Percentiles rank a stretch among this genome's conserved stretches.
Conservation (phyloP, 2,113 vertebrate species). For the Lutjanus erythropterus region DNA sequence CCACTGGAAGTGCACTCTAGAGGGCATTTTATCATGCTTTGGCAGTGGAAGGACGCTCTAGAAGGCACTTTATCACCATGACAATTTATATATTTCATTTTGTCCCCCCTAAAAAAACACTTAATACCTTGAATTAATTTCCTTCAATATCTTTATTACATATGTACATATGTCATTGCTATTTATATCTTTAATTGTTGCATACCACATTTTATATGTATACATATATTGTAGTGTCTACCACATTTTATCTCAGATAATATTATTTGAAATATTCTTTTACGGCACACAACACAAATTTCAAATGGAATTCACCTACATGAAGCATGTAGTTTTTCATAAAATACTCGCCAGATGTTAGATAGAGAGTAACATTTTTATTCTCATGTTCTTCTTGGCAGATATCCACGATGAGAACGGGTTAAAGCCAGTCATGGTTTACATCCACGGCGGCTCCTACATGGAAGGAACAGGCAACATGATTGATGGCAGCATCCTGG, state of each 20-base stretch:
- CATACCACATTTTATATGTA: too few species aligned
- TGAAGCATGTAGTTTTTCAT: not conserved
- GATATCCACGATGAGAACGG: conserved; percentile 96
- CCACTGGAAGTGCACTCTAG: too few species aligned
- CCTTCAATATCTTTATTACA: too few species aligned
- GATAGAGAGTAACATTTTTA: not conserved
- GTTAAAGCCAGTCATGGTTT: conserved; percentile 95
- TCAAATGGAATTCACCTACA: not conserved
- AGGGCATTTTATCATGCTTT: too few species aligned
- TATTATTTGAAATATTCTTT: not conserved
- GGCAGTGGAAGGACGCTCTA: too few species aligned
- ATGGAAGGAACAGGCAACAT: conserved; percentile 98
- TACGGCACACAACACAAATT: not conserved
- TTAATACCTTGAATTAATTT: too few species aligned
- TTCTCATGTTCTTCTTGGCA: conserved; percentile 64
- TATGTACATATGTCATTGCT: too few species aligned
- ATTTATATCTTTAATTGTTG: too few species aligned
- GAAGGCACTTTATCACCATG: too few species aligned
- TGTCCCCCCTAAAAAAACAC: too few species aligned
- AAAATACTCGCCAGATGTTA: not conserved
- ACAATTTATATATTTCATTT: too few species aligned
- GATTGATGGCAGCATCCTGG: conserved; percentile 96
- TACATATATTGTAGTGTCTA: too few species aligned
- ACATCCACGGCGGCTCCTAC: conserved; percentile 96
- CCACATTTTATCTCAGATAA: not conserved